A percentile compares a stretch with the other conserved stretches of the same genome.
Conservation (phyloP, 2,113 vertebrate species). For the Microcebus griseorufus region DNA sequence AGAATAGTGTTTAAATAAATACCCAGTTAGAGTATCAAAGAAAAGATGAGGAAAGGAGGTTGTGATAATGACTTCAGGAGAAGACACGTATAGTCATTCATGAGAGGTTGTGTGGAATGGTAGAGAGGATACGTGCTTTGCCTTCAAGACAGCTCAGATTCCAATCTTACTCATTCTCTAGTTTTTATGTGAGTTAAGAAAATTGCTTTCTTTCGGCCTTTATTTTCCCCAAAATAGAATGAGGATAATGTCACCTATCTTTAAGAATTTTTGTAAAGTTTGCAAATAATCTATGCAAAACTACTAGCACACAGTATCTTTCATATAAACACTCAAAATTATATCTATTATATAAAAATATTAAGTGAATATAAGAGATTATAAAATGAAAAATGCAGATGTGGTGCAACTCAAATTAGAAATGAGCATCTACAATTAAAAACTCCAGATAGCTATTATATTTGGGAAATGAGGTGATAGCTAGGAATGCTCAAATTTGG, state of each 20-base stretch:
- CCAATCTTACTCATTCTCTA: background rate
- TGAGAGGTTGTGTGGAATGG: background rate
- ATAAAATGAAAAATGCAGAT: background rate
- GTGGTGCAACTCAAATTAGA: background rate
- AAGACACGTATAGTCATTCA: background rate
- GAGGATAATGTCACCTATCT: background rate
- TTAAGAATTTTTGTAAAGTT: background rate
- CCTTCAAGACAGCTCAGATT: background rate
- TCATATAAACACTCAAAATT: background rate
- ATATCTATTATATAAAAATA: background rate
- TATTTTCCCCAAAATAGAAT: background rate
- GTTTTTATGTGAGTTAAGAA: background rate
- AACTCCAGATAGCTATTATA: background rate
- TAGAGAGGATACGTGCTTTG: background rate
- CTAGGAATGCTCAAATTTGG: background rate
- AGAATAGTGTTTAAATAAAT: background rate
- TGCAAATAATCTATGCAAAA: background rate
- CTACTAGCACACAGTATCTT: background rate
- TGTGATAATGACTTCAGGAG: background rate
- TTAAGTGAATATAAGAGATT: background rate
- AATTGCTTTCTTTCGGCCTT: background rate
- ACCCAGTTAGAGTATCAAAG: background rate
- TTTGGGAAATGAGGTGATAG: background rate
- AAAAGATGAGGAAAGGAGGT: background rate
- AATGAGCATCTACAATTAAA: background rate